A percentile compares a stretch with the other conserved stretches of the same genome.
These are phyloP conservation scores for Sitta europaea DNA, from an alignment of 2,113 vertebrate species.

Conservation along the genomic window DNA sequence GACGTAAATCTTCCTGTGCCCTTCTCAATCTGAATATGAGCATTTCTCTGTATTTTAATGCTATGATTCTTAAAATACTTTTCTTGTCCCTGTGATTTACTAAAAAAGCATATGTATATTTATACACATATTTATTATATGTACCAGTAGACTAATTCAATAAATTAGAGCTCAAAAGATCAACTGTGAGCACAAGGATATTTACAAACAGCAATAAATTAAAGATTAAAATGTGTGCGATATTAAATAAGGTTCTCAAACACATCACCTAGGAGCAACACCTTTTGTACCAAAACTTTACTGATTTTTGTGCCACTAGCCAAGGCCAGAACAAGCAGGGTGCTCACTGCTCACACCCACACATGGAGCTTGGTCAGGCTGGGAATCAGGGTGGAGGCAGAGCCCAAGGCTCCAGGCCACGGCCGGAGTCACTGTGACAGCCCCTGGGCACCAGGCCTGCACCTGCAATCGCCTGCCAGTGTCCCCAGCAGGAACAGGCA, in stretches of 20 bases:
- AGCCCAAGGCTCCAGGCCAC: fast-evolving
- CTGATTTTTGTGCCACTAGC: fast-evolving
- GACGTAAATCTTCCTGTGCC: not conserved
- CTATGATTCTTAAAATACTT: not conserved
- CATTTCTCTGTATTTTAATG: not conserved
- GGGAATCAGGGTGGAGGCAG: fast-evolving
- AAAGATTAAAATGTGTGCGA: not conserved
- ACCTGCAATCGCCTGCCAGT: fast-evolving
- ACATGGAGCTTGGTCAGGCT: fast-evolving
- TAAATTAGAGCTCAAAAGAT: constrained; percentile 48
- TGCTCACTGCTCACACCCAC: fast-evolving
- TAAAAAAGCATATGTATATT: not conserved
- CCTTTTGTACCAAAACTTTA: not conserved
- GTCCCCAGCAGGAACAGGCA: fast-evolving
- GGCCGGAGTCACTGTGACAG: not conserved
- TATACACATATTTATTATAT: too few relatives aligned
- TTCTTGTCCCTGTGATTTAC: not conserved
- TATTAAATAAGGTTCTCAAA: not conserved
- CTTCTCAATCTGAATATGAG: not conserved
- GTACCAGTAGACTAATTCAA: not conserved
- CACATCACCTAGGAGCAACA: not conserved
- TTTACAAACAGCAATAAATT: constrained; percentile 64
- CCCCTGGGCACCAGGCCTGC: fast-evolving
- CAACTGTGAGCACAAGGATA: constrained; percentile 1
- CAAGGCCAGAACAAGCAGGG: not conserved